Percentiles rank a stretch among this genome's conserved stretches.
phyloP scores from a whole-genome alignment of 2,113 vertebrate genomes.

The Girardinichthys multiradiatus region DNA sequence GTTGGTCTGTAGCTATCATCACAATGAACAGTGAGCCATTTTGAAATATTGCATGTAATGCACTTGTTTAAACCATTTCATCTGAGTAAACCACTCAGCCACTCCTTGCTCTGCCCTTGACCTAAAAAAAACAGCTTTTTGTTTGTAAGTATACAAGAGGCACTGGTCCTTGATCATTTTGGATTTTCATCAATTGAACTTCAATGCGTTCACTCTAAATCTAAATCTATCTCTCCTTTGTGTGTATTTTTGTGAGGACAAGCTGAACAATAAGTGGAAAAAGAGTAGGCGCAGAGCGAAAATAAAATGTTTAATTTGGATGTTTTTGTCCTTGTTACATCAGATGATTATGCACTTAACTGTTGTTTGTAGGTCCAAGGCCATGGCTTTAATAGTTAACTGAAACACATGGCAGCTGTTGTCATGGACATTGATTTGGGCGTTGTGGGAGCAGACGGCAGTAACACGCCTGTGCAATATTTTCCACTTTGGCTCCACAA shows the following conservation, averaged over 20 bases:
- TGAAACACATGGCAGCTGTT: constrained; percentile 51
- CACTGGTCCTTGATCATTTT: constrained; percentile 15
- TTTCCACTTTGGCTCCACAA: constrained; percentile 22
- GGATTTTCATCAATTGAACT: constrained; percentile 41
- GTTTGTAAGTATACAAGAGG: constrained; percentile 29
- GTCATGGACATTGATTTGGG: constrained; percentile 41
- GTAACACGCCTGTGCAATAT: constrained; percentile 34
- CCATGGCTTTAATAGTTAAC: constrained; percentile 42
- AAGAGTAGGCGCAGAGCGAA: constrained; percentile 26
- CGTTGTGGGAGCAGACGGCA: constrained; percentile 22
- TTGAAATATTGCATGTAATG: constrained; percentile 9
- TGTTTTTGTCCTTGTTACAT: constrained; percentile 52
- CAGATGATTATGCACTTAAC: constrained; percentile 56
- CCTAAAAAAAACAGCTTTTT: constrained; percentile 29
- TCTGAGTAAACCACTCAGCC: constrained; percentile 18
- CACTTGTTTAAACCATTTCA: constrained; percentile 1
- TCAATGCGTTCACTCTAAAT: constrained; percentile 20
- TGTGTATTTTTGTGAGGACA: constrained; percentile 36
- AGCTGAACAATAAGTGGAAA: constrained; percentile 44
- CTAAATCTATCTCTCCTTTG: constrained; percentile 33
- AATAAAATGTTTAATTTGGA: constrained; percentile 51
- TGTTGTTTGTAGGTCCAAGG: constrained; percentile 47
- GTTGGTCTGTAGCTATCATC: neutral
- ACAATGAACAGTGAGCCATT: neutral
- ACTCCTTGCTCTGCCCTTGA: constrained; percentile 15